Evolutionary conservation across 2,888 invertebrate genomes (phyloP).

Genomic region (Pristionchus japonicus): DNA sequence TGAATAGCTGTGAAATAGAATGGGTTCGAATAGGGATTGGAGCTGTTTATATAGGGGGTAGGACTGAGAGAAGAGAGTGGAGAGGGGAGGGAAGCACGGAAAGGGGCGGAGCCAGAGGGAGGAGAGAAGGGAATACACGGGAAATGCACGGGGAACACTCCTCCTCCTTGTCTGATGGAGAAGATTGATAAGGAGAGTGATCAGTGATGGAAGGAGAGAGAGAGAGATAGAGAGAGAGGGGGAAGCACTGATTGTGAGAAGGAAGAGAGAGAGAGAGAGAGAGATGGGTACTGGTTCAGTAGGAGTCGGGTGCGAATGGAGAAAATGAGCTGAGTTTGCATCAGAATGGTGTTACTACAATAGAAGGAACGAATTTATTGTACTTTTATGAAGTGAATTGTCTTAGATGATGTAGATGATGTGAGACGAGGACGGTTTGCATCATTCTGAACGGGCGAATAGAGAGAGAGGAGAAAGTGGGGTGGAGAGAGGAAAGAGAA

Average conservation of each 20-base stretch:
- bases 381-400: not conserved
- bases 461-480: not conserved
- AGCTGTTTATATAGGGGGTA: not conserved
- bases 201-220: too few species aligned
- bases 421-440: not conserved
- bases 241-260: slow-evolving; percentile 17
- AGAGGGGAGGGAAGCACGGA: slow-evolving; percentile 25
- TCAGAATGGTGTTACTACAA: not conserved
- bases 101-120: slow-evolving; percentile 9
- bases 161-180: not conserved
- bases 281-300: slow-evolving; percentile 29
- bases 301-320: not conserved
- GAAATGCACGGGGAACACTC: slow-evolving; percentile 14
- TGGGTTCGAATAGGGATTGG: not conserved
- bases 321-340: not conserved
- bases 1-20: not conserved
- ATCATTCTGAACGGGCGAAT: not conserved
- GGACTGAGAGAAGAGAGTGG: slow-evolving; percentile 18
- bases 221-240: too few species aligned
- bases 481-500: not conserved
- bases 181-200: slow-evolving; percentile 13
- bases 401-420: not conserved
- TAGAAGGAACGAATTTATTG: too few species aligned
- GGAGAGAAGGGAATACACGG: slow-evolving; percentile 7
- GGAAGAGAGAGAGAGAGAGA: not conserved